Percentiles rank a stretch among this genome's conserved stretches.
Evolutionary conservation across 2,113 vertebrate genomes (phyloP).

Genomic region (Eulemur rufifrons): DNA sequence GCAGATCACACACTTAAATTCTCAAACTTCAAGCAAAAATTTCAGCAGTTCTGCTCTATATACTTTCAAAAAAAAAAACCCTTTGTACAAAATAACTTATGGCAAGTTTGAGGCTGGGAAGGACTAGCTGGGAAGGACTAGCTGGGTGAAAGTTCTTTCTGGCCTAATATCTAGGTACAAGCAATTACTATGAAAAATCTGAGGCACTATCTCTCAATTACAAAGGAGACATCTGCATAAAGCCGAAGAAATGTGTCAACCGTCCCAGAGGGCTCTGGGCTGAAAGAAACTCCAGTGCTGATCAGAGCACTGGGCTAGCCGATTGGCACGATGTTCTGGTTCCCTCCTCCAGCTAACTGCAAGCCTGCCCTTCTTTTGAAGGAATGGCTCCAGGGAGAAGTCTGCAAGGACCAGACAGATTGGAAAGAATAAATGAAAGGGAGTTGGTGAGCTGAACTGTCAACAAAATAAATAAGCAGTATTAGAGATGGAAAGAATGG

Average conservation of each 20-base stretch:
- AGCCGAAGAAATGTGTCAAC: not conserved
- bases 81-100: not conserved
- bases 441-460: not conserved
- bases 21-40: not conserved
- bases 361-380: not conserved
- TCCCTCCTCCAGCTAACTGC: not conserved
- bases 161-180: not conserved
- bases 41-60: not conserved
- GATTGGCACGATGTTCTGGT: not conserved
- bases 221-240: not conserved
- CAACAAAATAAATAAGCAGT: constrained; percentile 11
- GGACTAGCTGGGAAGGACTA: not conserved
- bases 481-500: not conserved
- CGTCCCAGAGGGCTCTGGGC: not conserved
- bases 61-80: not conserved
- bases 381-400: not conserved
- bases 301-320: not conserved
- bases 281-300: not conserved
- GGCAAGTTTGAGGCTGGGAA: not conserved
- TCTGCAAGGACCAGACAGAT: not conserved
- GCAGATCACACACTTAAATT: not conserved
- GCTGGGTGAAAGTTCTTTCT: not conserved
- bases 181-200: not conserved
- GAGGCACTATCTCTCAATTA: not conserved
- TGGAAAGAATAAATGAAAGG: not conserved